A percentile compares a stretch with the other conserved stretches of the same genome.
These are phyloP conservation scores for Siderastrea radians DNA, from an alignment of 92 coral and sea anemone species.

Conservation along the genomic window DNA sequence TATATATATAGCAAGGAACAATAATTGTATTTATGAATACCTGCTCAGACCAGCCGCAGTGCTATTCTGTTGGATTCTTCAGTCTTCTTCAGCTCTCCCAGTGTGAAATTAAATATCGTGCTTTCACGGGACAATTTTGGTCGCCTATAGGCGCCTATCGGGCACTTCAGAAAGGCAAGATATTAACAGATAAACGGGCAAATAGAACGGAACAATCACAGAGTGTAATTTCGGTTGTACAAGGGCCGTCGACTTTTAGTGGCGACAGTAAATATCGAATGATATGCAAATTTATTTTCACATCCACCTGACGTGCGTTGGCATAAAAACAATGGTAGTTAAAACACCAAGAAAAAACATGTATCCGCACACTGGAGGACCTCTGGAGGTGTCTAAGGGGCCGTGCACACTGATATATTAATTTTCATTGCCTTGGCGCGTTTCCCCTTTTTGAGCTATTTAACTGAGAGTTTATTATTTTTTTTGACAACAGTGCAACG, in stretches of 20 bases:
- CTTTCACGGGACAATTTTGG: background rate
- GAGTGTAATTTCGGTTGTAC: background rate
- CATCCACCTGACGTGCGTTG: constrained; percentile 18
- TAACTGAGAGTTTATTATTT: too few species aligned
- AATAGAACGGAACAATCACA: background rate
- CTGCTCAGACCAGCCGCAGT: constrained; percentile 11
- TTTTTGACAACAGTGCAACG: too few species aligned
- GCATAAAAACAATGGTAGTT: constrained; percentile 27
- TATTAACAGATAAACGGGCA: too few species aligned
- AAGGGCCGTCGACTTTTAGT: background rate
- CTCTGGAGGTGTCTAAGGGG: background rate
- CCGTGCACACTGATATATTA: background rate
- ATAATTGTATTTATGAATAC: constrained; percentile 21
- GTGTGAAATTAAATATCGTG: background rate
- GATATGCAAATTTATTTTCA: constrained; percentile 24
- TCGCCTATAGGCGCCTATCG: background rate
- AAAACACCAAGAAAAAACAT: background rate
- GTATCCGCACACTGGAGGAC: background rate
- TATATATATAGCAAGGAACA: background rate
- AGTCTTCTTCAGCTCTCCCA: constrained; percentile 10
- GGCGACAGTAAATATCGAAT: too few species aligned
- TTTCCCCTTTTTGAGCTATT: too few species aligned
- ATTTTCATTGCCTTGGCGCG: background rate
- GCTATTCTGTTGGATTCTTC: constrained; percentile 8
- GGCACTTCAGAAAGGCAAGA: background rate